Evolutionary conservation across 2,888 invertebrate genomes (phyloP).

Genomic region (Bugulina stolonifera): DNA sequence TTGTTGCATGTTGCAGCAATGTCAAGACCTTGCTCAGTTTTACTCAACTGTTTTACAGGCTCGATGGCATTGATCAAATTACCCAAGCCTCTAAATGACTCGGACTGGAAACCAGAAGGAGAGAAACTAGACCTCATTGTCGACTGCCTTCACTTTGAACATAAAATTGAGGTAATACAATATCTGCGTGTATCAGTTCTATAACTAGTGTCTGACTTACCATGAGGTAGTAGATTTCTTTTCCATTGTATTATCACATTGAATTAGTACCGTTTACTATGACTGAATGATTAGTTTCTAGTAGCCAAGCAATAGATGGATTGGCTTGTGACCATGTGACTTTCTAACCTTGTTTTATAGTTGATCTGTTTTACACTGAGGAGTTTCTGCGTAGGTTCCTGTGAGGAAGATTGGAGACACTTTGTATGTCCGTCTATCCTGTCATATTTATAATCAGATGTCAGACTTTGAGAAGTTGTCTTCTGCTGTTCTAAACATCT

Average conservation of each 20-base stretch:
- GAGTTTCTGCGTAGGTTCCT: neutral
- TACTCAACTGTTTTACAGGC: neutral
- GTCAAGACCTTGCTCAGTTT: too few relatives aligned
- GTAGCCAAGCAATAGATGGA: too few relatives aligned
- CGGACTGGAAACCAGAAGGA: neutral
- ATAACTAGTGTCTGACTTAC: too few relatives aligned
- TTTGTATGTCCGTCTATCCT: conserved; percentile 1
- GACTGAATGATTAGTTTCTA: too few relatives aligned
- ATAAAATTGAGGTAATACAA: conserved; percentile 20
- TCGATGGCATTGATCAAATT: neutral
- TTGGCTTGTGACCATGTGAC: too few relatives aligned
- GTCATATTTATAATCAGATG: conserved; percentile 19
- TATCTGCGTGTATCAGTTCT: too few relatives aligned
- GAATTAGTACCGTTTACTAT: too few relatives aligned
- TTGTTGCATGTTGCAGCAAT: too few relatives aligned
- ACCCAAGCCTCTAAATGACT: neutral
- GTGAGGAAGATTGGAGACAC: neutral
- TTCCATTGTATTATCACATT: neutral
- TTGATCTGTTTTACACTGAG: too few relatives aligned
- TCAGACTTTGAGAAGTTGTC: conserved; percentile 17
- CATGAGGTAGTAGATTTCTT: too few relatives aligned
- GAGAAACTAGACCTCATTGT: neutral
- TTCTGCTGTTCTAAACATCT: neutral
- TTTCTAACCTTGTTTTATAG: too few relatives aligned
- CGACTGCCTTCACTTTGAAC: conserved; percentile 7